Conservation (phyloP, 2,888 invertebrate species). For the Acleris cristana region DNA sequence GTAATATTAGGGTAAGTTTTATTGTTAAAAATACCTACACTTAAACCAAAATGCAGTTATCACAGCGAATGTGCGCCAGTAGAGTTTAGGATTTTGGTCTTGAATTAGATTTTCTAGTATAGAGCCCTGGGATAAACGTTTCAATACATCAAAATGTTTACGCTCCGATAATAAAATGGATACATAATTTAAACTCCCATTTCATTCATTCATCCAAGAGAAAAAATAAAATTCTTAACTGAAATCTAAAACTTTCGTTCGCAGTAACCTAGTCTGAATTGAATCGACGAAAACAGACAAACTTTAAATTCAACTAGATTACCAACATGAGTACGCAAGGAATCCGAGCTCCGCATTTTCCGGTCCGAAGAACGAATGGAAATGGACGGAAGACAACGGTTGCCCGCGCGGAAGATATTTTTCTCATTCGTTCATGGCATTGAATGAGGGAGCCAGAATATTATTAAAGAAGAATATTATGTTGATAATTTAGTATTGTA, state of each 20-base stretch:
- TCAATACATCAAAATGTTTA: too few species aligned
- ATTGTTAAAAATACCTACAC: too few species aligned
- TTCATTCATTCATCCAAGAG: too few species aligned
- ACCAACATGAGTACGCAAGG: constrained; percentile 26
- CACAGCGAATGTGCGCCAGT: too few species aligned
- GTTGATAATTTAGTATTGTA: constrained; percentile 10
- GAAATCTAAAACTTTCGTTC: constrained; percentile 4
- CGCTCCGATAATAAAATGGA: too few species aligned
- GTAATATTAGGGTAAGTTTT: too few species aligned
- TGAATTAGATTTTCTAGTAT: too few species aligned
- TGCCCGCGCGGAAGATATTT: constrained; percentile 25
- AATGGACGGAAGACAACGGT: constrained; percentile 28
- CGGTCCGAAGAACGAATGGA: constrained; percentile 30
- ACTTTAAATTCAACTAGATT: constrained; percentile 33
- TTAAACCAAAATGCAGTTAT: too few species aligned
- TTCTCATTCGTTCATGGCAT: constrained; percentile 18
- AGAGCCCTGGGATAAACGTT: too few species aligned
- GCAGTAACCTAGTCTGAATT: constrained; percentile 5
- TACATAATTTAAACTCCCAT: too few species aligned
- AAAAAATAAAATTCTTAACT: constrained; percentile 12
- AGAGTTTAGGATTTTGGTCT: too few species aligned
- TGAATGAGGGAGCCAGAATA: constrained; percentile 18
- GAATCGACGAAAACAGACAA: constrained; percentile 16
- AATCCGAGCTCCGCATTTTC: constrained; percentile 27
- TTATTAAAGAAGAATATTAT: constrained; percentile 17